A percentile compares a stretch with the other conserved stretches of the same genome.
Conservation (phyloP, 2,797 vertebrate genomes). For the Balearica regulorum region DNA sequence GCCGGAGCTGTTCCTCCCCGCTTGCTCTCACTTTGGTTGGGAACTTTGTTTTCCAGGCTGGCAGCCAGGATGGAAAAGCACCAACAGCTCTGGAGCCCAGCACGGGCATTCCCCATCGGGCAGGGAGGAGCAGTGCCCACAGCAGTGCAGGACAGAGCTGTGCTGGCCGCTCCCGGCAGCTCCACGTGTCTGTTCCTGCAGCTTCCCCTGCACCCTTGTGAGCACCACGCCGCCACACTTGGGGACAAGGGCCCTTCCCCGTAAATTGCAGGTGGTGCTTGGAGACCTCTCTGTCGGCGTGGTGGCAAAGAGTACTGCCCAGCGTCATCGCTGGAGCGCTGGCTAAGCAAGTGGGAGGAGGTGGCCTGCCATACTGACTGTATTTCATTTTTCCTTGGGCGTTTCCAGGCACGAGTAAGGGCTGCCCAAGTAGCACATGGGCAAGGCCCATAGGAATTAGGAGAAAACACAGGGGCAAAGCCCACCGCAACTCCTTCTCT, state of each 20-base stretch:
- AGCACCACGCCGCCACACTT: fast-evolving
- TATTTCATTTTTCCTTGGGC: fast-evolving
- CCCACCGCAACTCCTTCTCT: background rate
- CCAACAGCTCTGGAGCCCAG: background rate
- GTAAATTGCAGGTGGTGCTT: background rate
- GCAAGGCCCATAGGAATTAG: background rate
- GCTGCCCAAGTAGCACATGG: background rate
- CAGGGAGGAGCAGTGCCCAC: background rate
- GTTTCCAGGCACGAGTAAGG: background rate
- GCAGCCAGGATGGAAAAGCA: background rate
- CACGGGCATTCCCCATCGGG: fast-evolving
- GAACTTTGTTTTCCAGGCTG: background rate
- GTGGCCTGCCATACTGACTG: fast-evolving
- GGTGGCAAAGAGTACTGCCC: background rate
- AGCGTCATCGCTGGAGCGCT: background rate
- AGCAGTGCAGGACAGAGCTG: background rate
- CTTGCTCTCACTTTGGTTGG: background rate
- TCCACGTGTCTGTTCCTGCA: fast-evolving
- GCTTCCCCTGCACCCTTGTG: background rate
- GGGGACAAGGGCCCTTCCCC: background rate
- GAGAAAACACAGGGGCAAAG: background rate
- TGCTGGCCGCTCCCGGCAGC: background rate
- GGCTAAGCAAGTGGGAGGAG: background rate
- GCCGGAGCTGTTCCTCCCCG: background rate
- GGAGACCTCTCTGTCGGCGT: background rate